Percentiles rank a stretch among this genome's conserved stretches.
phyloP scores from a whole-genome alignment of 2,113 vertebrate genomes.

The Pholis gunnellus region DNA sequence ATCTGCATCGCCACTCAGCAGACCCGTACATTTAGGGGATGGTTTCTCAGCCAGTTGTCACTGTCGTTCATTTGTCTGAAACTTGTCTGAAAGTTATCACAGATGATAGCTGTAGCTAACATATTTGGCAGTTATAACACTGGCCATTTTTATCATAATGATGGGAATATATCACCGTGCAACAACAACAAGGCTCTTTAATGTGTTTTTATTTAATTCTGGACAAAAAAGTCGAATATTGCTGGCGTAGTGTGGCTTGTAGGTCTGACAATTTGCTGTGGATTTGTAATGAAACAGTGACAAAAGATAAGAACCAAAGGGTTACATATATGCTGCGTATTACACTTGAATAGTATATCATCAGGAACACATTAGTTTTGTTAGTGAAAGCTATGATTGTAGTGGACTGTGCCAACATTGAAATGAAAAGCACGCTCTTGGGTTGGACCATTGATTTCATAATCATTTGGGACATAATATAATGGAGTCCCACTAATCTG shows the following conservation, averaged over 20 bases:
- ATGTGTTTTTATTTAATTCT: neutral
- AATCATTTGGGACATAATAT: slow-evolving; percentile 65
- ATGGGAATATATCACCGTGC: neutral
- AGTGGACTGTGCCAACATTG: slow-evolving; percentile 26
- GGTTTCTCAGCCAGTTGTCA: neutral
- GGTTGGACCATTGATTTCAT: slow-evolving; percentile 59
- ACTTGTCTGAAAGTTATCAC: neutral
- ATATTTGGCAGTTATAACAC: neutral
- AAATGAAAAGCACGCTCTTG: slow-evolving; percentile 46
- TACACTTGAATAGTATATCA: neutral
- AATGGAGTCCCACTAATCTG: slow-evolving; percentile 68
- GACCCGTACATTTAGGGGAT: neutral
- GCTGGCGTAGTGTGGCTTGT: neutral
- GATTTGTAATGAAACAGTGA: neutral
- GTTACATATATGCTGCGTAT: neutral
- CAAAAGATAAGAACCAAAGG: neutral
- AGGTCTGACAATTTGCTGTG: neutral
- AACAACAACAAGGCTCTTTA: neutral
- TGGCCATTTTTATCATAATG: neutral
- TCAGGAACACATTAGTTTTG: slow-evolving; percentile 16
- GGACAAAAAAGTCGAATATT: neutral
- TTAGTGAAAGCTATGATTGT: neutral
- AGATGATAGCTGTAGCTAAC: neutral
- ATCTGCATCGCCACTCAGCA: neutral
- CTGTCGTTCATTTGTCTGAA: neutral